phyloP scores from a whole-genome alignment of 2,888 invertebrate species.

The Drosophila antonietae region DNA sequence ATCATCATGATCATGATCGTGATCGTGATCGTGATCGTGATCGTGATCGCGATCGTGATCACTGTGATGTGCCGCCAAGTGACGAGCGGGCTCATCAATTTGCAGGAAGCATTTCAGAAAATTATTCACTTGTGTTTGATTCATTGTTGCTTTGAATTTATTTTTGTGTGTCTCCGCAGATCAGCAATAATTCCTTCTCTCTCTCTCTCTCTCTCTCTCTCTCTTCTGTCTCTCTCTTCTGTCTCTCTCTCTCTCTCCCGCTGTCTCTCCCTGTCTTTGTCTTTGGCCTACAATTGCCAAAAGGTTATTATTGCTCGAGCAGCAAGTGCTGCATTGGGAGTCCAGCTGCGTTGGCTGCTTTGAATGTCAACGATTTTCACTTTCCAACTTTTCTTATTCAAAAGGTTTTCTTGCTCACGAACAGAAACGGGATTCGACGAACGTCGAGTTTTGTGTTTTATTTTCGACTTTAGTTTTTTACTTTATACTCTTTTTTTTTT shows the following conservation, averaged over 20 bases:
- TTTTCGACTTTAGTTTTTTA: neutral
- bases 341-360: slow-evolving; percentile 1
- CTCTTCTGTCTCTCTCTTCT: slow-evolving; percentile 2
- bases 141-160: slow-evolving; percentile 52
- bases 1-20: slow-evolving; percentile 57
- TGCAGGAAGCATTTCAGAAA: slow-evolving; percentile 76
- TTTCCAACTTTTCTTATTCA: slow-evolving; percentile 28
- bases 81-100: slow-evolving; percentile 70
- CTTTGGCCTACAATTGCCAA: slow-evolving; percentile 59
- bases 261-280: slow-evolving; percentile 13
- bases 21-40: slow-evolving; percentile 39
- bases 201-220: slow-evolving; percentile 2
- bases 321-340: slow-evolving; percentile 40
- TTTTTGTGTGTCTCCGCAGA: slow-evolving; percentile 18
- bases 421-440: slow-evolving; percentile 52
- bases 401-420: slow-evolving; percentile 49
- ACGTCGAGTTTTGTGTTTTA: slow-evolving; percentile 8
- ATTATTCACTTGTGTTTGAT: slow-evolving; percentile 75
- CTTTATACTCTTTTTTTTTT: neutral
- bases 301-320: slow-evolving; percentile 38
- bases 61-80: slow-evolving; percentile 42
- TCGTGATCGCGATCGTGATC: slow-evolving; percentile 35
- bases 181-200: slow-evolving; percentile 11
- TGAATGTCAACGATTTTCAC: slow-evolving; percentile 55
- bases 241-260: no score